Evolutionary conservation across 2,113 vertebrate species (phyloP).

Genomic region (Amblyornis subalaris): DNA sequence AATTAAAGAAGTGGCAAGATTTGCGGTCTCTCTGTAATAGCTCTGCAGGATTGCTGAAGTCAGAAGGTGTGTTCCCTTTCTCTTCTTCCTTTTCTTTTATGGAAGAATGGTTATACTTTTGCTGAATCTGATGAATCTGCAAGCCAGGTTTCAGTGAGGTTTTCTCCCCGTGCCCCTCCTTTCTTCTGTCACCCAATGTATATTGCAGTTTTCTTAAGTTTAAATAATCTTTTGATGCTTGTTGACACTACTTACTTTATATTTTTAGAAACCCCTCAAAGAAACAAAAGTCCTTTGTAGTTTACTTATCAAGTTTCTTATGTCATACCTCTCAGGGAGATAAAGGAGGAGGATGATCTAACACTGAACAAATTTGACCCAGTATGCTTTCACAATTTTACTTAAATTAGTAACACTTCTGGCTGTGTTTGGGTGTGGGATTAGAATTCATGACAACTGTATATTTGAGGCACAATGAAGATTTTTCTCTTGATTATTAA

Average conservation of each 20-base stretch:
- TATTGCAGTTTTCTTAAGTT: background rate
- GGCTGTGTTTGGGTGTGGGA: background rate
- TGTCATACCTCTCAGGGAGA: background rate
- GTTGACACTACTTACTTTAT: background rate
- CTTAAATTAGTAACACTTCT: slow-evolving; percentile 2
- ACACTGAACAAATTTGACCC: background rate
- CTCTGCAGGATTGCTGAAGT: background rate
- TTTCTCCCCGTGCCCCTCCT: background rate
- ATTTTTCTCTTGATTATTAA: background rate
- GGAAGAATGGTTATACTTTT: background rate
- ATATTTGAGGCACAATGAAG: background rate
- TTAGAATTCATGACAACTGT: background rate
- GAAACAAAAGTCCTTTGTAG: slow-evolving; percentile 10
- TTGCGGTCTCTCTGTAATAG: background rate
- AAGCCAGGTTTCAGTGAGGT: background rate
- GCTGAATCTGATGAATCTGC: background rate
- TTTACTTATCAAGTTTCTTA: background rate
- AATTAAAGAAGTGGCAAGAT: background rate
- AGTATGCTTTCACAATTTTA: background rate
- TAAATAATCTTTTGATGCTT: slow-evolving; percentile 20
- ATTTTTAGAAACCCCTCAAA: slow-evolving; percentile 24
- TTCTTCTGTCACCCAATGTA: background rate
- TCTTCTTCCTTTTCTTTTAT: background rate
- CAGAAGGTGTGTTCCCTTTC: background rate
- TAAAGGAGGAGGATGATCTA: background rate